A percentile compares a stretch with the other conserved stretches of the same genome.
Conservation (phyloP, 2,888 invertebrate genomes). For the Latrodectus hesperus region DNA sequence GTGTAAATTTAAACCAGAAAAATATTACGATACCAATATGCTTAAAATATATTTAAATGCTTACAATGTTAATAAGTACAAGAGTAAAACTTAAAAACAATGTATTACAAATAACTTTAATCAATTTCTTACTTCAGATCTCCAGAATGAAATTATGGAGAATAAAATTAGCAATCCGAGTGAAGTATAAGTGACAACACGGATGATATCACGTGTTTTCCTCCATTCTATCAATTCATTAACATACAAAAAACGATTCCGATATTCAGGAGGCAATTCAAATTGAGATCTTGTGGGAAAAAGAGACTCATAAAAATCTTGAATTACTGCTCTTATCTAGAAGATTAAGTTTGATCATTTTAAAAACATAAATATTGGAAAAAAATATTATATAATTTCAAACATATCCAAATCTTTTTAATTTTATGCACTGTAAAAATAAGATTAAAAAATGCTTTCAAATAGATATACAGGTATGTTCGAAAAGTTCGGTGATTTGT, state of each 20-base stretch:
- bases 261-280: constrained; percentile 82
- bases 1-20: too few species aligned
- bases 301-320: constrained; percentile 84
- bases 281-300: constrained; percentile 83
- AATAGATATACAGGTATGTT: too few species aligned
- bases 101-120: too few species aligned
- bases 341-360: not conserved
- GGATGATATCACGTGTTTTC: constrained; percentile 72
- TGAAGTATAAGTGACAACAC: constrained; percentile 71
- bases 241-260: constrained; percentile 82
- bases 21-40: too few species aligned
- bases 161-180: constrained; percentile 71
- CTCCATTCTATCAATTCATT: constrained; percentile 79
- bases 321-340: constrained; percentile 80
- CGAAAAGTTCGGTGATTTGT: too few species aligned
- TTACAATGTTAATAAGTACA: too few species aligned
- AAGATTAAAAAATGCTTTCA: too few species aligned
- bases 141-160: constrained; percentile 72
- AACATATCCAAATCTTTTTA: constrained; percentile 1
- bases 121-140: constrained; percentile 71
- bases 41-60: too few species aligned
- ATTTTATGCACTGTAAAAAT: constrained; percentile 1
- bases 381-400: too few species aligned
- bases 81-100: too few species aligned
- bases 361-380: too few species aligned